Evolutionary conservation across 1,140 invertebrate species (phyloP), one percentile per base, ranked within the genome.

Genomic region (Telenomus remus): DNA sequence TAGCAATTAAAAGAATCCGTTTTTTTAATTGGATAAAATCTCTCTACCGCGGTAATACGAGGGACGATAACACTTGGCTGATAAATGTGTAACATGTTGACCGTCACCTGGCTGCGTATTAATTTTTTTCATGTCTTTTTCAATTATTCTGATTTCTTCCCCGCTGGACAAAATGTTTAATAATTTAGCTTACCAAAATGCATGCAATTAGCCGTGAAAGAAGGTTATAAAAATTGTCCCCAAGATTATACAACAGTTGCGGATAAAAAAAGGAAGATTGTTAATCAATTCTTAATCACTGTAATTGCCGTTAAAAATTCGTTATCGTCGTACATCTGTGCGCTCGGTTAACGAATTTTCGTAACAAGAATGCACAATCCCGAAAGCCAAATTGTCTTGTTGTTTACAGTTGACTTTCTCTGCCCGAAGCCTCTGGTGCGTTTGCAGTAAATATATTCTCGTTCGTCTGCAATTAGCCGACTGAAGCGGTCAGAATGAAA

Each of bases 331-430:
- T 12, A 14, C 33, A 75, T 63, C 43, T 44, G 57, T 42, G 27
- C 48, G 64, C 48, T 59, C 59, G 13, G 71, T 53, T 51, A 64
- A 64, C 46, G 49, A 59, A 75, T 53, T 64, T 64, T 8, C 48
- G 35, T 19, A 64, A 53, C 51, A 59, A 75, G 69, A 75, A 19
- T 44, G 57, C 53, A 47, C 60, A 65, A 72, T 65, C 49, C 50
- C 60, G n/a, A n/a, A 55, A 55, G 19, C 53, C 19, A 66, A 74
- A 74, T 61, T 74, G 44, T 74, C 19, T 27, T 39, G 12, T n/a
- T 65, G 55, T 66, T 74, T 50, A 61, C 56, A 49, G 56, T 56
- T 55, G 0, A 55, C 72, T 75, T 75, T 75, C 72, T 65, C 65
- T 60, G 64, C 72, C 72, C 13, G 51, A 3, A 64, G 64, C 57